A percentile compares a stretch with the other conserved stretches of the same genome.
Conservation (phyloP, 1,140 invertebrate genomes). For the Drosophila arawakana region DNA sequence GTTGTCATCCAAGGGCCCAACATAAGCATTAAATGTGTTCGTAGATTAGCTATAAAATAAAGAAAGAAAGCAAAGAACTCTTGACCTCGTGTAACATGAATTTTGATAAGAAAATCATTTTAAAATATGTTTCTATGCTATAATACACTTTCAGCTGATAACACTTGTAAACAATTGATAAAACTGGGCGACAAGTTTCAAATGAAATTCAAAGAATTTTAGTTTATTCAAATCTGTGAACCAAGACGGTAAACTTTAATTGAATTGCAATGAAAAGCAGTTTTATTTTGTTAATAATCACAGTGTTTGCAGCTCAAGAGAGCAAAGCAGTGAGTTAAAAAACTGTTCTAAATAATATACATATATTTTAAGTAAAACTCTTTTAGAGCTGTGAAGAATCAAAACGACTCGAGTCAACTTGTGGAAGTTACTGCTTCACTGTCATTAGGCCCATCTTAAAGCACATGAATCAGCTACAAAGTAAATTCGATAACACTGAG, state of each 20-base stretch:
- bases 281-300: neutral
- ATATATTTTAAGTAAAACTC: neutral
- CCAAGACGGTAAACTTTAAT: neutral
- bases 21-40: too few relatives aligned
- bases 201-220: neutral
- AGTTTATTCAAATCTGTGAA: neutral
- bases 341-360: neutral
- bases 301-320: conserved; percentile 3
- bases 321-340: neutral
- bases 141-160: neutral
- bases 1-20: too few relatives aligned
- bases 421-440: conserved; percentile 2
- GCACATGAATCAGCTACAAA: neutral
- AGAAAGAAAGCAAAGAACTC: too few relatives aligned
- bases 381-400: conserved; percentile 7
- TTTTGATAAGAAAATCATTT: too few relatives aligned
- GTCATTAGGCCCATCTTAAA: neutral
- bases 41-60: too few relatives aligned
- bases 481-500: neutral
- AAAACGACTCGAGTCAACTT: neutral
- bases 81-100: too few relatives aligned
- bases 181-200: neutral
- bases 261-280: neutral
- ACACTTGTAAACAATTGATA: neutral
- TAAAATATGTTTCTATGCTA: too few relatives aligned